Conservation (phyloP, 2,888 invertebrate genomes). For the Yponomeuta sedellus region DNA sequence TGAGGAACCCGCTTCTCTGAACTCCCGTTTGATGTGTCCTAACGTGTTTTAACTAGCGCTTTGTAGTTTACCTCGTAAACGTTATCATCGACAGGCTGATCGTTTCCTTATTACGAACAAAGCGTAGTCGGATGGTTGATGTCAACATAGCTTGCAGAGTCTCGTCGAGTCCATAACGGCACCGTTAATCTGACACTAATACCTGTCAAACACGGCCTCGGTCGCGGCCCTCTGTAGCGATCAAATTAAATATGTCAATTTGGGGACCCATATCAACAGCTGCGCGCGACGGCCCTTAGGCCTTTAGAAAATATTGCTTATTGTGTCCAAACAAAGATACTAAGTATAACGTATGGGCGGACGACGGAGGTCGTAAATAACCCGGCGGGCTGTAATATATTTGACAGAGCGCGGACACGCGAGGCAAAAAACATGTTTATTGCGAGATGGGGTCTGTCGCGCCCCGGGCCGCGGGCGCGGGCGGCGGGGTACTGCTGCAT, state of each 20-base stretch:
- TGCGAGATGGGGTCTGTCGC: conserved; percentile 53
- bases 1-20: conserved; percentile 37
- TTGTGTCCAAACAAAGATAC: conserved; percentile 78
- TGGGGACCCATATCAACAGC: conserved; percentile 76
- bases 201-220: conserved; percentile 69
- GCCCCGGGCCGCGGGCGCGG: conserved; percentile 25
- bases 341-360: conserved; percentile 77
- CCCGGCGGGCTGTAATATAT: conserved; percentile 75
- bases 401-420: conserved; percentile 76
- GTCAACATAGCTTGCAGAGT: conserved; percentile 50
- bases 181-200: conserved; percentile 74
- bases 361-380: conserved; percentile 74
- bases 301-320: conserved; percentile 76
- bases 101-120: conserved; percentile 15
- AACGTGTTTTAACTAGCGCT: conserved; percentile 27
- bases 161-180: conserved; percentile 59
- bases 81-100: conserved; percentile 10
- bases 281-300: conserved; percentile 61
- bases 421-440: conserved; percentile 76
- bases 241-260: conserved; percentile 78
- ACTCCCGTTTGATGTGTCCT: conserved; percentile 60
- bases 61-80: conserved; percentile 30
- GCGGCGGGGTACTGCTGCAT: conserved; percentile 17
- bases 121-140: conserved; percentile 10
- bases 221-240: conserved; percentile 66